Conservation (phyloP, 2,888 invertebrate genomes). For the Holacanthella duospinosa region DNA sequence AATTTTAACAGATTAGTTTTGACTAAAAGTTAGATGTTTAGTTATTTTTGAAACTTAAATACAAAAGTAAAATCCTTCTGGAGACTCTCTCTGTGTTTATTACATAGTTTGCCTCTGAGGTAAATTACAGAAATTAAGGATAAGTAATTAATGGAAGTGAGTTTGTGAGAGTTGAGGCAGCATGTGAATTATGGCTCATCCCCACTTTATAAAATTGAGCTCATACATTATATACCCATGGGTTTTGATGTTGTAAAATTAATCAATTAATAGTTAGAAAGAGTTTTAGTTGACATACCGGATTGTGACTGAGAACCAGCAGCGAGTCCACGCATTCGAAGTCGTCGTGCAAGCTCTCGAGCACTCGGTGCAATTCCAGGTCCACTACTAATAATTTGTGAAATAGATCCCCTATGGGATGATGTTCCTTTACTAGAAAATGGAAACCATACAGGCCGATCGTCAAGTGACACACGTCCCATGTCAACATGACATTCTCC, state of each 20-base stretch:
- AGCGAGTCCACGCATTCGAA: constrained; percentile 35
- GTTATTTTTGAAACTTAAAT: too few species aligned
- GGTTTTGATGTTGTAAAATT: too few species aligned
- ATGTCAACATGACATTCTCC: constrained; percentile 49
- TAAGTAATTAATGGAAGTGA: background rate
- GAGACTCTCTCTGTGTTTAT: too few species aligned
- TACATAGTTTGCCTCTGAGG: too few species aligned
- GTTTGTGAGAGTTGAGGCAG: background rate
- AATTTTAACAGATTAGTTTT: background rate
- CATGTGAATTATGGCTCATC: background rate
- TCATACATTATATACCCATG: too few species aligned
- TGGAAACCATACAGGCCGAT: constrained; percentile 78
- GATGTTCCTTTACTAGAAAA: constrained; percentile 37
- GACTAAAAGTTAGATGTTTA: background rate
- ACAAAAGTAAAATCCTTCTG: too few species aligned
- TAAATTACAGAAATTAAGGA: too few species aligned
- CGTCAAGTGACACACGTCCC: constrained; percentile 73
- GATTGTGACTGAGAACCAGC: constrained; percentile 37
- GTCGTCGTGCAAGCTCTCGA: constrained; percentile 36
- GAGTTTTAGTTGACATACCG: too few species aligned
- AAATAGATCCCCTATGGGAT: constrained; percentile 37
- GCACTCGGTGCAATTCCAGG: constrained; percentile 34
- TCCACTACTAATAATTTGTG: constrained; percentile 30
- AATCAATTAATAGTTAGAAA: constrained; percentile 5
- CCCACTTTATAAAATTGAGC: too few species aligned